Conservation (phyloP, 1,140 invertebrate genomes). For the Nautilus pompilius region DNA sequence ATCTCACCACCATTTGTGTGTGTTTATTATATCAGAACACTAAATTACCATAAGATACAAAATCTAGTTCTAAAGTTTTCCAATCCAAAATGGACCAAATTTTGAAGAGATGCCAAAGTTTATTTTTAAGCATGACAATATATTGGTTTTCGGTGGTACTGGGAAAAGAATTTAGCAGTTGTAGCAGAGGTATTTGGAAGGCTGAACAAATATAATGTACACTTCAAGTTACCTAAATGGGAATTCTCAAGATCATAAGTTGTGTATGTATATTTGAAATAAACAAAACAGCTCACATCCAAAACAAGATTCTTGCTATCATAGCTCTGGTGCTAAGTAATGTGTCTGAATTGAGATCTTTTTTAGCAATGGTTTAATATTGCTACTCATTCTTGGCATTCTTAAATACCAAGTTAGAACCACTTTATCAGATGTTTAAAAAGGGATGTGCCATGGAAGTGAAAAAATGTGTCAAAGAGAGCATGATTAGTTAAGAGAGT, state of each 20-base stretch:
- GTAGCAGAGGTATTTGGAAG: neutral
- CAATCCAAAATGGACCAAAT: neutral
- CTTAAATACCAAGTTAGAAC: no score
- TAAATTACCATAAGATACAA: conserved; percentile 55
- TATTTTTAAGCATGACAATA: neutral
- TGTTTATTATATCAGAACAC: no score
- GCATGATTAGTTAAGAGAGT: no score
- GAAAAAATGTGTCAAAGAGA: no score
- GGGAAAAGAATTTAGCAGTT: neutral
- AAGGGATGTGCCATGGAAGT: no score
- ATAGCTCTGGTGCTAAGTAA: neutral
- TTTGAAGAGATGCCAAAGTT: neutral
- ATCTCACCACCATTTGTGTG: no score
- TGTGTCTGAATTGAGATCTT: neutral
- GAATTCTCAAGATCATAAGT: neutral
- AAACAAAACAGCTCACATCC: neutral
- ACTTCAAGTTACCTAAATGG: neutral
- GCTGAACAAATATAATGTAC: neutral
- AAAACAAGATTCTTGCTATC: no score
- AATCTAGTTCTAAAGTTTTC: neutral
- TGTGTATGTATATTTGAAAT: neutral
- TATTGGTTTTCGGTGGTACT: neutral
- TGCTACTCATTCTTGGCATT: no score
- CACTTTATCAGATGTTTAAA: no score
- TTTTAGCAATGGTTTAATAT: neutral